Evolutionary conservation across 2,797 vertebrate genomes (phyloP).

Genomic region (Poecilia velifera): DNA sequence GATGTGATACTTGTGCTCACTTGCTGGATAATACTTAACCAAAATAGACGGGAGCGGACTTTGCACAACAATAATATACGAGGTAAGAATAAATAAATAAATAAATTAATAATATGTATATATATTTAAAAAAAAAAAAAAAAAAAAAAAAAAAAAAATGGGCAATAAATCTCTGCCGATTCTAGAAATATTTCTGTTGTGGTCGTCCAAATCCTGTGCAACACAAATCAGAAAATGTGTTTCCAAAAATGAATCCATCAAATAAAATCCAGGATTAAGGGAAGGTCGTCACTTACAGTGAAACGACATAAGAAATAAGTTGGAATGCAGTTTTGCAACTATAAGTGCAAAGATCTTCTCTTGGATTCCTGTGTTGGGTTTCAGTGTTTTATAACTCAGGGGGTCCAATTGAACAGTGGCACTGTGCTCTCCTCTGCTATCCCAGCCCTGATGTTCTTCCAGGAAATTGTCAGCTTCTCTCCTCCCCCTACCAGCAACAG

Average conservation of each 20-base stretch:
- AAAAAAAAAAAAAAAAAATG: conserved; percentile 5
- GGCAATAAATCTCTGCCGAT: conserved; percentile 30
- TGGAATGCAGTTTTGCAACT: background rate
- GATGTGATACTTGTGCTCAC: conserved; percentile 53
- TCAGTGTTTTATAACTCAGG: conserved; percentile 17
- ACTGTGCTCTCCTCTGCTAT: conserved; percentile 9
- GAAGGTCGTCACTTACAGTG: background rate
- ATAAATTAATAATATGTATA: no score
- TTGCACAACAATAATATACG: background rate
- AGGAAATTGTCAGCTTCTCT: conserved; percentile 6
- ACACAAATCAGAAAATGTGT: background rate
- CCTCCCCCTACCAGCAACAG: conserved; percentile 11
- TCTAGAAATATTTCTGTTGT: background rate
- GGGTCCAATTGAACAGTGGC: background rate
- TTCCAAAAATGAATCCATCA: conserved; percentile 10
- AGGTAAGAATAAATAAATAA: background rate
- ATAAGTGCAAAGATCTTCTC: background rate
- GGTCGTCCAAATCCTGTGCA: conserved; percentile 11
- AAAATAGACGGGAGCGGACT: background rate
- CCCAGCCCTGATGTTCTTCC: conserved; percentile 45
- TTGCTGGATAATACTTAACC: conserved; percentile 2
- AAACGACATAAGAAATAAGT: background rate
- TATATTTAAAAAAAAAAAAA: background rate
- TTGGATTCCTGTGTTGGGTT: conserved; percentile 8
- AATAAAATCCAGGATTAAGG: background rate